Conservation (phyloP, 2,888 invertebrate genomes). For the Leucozona laternaria region DNA sequence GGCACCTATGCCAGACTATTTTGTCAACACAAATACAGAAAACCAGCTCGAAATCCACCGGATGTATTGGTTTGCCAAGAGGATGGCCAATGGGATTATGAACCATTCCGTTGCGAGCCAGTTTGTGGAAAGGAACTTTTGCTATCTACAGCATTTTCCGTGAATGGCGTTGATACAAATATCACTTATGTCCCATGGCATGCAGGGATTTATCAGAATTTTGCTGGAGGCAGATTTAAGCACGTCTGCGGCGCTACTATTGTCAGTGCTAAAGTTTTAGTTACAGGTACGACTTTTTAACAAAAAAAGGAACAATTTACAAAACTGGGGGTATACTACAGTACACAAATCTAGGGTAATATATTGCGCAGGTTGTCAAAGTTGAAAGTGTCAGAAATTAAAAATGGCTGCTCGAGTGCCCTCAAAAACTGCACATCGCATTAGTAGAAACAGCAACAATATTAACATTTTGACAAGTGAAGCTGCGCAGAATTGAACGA, state of each 20-base stretch:
- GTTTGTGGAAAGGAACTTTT: constrained; percentile 77
- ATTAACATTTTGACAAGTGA: no score
- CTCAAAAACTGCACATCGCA: no score
- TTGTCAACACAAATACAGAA: constrained; percentile 61
- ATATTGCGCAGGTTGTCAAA: no score
- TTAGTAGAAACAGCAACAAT: no score
- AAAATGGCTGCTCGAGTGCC: no score
- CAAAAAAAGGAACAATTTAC: background rate
- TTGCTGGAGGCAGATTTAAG: constrained; percentile 9
- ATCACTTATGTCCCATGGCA: constrained; percentile 79
- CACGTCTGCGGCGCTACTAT: constrained; percentile 79
- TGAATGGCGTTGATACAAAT: constrained; percentile 48
- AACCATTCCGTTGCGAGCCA: constrained; percentile 77
- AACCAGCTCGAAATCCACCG: constrained; percentile 14
- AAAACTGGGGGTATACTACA: no score
- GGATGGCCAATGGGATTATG: constrained; percentile 78
- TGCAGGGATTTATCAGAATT: constrained; percentile 77
- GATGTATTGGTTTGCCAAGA: constrained; percentile 74
- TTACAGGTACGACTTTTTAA: constrained; percentile 76
- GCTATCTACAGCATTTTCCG: constrained; percentile 58
- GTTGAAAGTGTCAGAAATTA: no score
- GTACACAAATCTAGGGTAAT: no score
- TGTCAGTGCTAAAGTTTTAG: constrained; percentile 77
- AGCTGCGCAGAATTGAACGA: no score
- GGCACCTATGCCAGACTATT: constrained; percentile 70